Evolutionary conservation across 2,888 invertebrate genomes (phyloP), one percentile per base, ranked within the genome.

Genomic region (Oligia fasciuncula): DNA sequence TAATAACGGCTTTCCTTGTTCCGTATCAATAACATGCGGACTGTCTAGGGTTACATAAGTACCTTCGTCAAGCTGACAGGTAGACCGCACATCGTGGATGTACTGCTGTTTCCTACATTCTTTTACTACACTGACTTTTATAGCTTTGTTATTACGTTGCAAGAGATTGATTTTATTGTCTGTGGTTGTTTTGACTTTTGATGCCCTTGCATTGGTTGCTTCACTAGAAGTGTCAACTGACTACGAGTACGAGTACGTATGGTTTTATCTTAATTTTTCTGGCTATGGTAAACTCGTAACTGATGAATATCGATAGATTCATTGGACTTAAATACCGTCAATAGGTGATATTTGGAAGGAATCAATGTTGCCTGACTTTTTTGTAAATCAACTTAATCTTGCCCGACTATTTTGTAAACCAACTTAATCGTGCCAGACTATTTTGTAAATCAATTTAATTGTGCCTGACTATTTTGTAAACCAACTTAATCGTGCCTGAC

Each of bases 1-100:
- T 87, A 87, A 87, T 86, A 35, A 81, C 63, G 2, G 62, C 63
- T 73, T 87, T 88, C 87, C 87, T 83, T 79, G 78, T 88, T 88
- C 87, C 87, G 87, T 88, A 79, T 84, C 78, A 86, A 81, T 86
- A 85, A 77, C 73, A 84, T 57, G 78, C 76, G 73, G 60, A 73
- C 76, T 71, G 72, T 80, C 72, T 43, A 17, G 40, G n/a, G 6
- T 87, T 87, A 62, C 76, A 40, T 83, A 87, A 83, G 49, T 43
- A 57, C 54, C 63, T 65, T 74, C 81, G 79, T 73, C 73, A 72
- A n/a, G 60, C 74, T 79, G 79, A 78, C 73, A 71, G 74, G 19
- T 63, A 29, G 73, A 71, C 73, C n/a, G 74, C 66, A 49, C 49
- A 63, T 81, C 43, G 60, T 43, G 19, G 3, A 74, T 54, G 13